A percentile compares a stretch with the other conserved stretches of the same genome.
Conservation (phyloP, 2,888 invertebrate genomes). For the Drosophila cognata region DNA sequence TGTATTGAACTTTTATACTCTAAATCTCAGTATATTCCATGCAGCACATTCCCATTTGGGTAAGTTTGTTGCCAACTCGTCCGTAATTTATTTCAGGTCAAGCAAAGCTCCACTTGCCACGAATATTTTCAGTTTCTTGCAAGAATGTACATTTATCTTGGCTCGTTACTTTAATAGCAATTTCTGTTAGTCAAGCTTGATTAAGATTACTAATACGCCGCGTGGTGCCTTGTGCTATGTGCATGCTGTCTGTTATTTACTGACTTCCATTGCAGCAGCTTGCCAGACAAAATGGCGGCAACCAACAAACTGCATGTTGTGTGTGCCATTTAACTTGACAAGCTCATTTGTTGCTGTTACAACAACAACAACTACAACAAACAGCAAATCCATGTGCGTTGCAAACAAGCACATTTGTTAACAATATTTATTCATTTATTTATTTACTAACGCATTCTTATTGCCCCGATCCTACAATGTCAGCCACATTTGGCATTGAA, state of each 20-base stretch:
- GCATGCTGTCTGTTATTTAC: conserved; percentile 60
- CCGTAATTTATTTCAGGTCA: conserved; percentile 20
- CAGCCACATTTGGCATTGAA: conserved; percentile 52
- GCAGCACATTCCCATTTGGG: not conserved
- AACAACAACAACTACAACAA: conserved; percentile 25
- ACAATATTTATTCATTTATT: conserved; percentile 70
- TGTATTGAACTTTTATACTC: too few relatives aligned
- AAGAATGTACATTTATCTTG: conserved; percentile 26
- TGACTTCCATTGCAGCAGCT: conserved; percentile 64
- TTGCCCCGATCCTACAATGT: conserved; percentile 51
- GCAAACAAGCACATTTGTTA: conserved; percentile 71
- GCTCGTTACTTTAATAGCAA: conserved; percentile 34
- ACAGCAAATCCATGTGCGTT: conserved; percentile 58
- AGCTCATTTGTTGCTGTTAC: conserved; percentile 67
- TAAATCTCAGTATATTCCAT: not conserved
- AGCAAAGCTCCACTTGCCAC: conserved; percentile 8
- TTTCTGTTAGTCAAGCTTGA: conserved; percentile 45
- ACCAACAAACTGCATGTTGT: conserved; percentile 34
- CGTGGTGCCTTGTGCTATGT: conserved; percentile 52
- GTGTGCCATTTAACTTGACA: conserved; percentile 74
- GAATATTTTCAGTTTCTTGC: conserved; percentile 12
- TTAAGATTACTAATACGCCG: conserved; percentile 72
- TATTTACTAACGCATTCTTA: conserved; percentile 49
- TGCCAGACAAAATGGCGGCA: conserved; percentile 77
- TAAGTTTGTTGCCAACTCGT: conserved; percentile 11